phyloP scores from a whole-genome alignment of 1,140 invertebrate species.

The Lordiphosa collinella region DNA sequence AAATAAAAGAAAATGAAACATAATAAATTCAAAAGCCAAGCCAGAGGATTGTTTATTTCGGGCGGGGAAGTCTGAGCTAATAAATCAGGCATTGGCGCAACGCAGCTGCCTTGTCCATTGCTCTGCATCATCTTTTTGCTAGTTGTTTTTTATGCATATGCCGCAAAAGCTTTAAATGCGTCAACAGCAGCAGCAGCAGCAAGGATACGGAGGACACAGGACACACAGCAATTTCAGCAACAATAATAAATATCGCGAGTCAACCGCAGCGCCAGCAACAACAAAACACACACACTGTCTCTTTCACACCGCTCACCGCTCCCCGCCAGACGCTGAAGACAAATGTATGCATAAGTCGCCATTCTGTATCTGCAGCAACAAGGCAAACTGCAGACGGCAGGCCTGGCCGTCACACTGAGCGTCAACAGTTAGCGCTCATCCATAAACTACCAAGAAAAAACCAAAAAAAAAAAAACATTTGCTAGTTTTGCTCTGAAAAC shows the following conservation, averaged over 20 bases:
- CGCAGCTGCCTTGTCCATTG: slow-evolving; percentile 48
- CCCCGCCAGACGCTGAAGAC: slow-evolving; percentile 16
- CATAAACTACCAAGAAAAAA: neutral
- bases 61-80: slow-evolving; percentile 11
- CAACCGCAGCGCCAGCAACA: slow-evolving; percentile 63
- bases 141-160: slow-evolving; percentile 66
- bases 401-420: slow-evolving; percentile 27
- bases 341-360: slow-evolving; percentile 67
- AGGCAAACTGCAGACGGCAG: neutral
- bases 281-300: slow-evolving; percentile 36
- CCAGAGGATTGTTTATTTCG: slow-evolving; percentile 62
- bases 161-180: slow-evolving; percentile 74
- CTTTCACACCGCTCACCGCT: neutral
- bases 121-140: slow-evolving; percentile 33
- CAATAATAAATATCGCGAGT: slow-evolving; percentile 76
- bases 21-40: slow-evolving; percentile 75
- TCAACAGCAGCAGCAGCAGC: slow-evolving; percentile 51
- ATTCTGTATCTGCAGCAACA: slow-evolving; percentile 38
- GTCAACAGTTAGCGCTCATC: slow-evolving; percentile 4
- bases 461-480: neutral
- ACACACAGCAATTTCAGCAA: slow-evolving; percentile 74
- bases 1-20: slow-evolving; percentile 38
- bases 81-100: slow-evolving; percentile 72
- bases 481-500: slow-evolving; percentile 23
- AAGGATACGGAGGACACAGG: slow-evolving; percentile 18